These are phyloP conservation scores for Bombus fervidus DNA, from an alignment of 1,140 invertebrate species.

Conservation along the genomic window DNA sequence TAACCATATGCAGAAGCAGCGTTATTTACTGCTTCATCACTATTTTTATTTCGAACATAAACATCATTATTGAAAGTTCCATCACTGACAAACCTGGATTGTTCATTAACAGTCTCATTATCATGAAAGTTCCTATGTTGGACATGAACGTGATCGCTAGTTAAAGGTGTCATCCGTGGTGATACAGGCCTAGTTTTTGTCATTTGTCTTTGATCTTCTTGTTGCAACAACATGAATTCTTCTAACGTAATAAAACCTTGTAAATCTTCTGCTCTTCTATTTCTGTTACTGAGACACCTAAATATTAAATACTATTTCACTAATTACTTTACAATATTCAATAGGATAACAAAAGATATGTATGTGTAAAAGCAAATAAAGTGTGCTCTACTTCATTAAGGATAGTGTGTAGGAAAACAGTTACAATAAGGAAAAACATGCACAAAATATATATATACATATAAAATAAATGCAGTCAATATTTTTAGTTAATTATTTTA, in stretches of 20 bases:
- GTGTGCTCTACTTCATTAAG: not conserved
- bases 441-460: constrained; percentile 34
- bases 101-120: constrained; percentile 37
- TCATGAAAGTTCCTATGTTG: constrained; percentile 70
- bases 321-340: not conserved
- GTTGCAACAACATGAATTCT: constrained; percentile 89
- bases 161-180: constrained; percentile 63
- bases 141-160: constrained; percentile 73
- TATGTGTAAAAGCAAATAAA: not conserved
- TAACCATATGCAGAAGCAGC: constrained; percentile 18
- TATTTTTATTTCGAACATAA: constrained; percentile 65
- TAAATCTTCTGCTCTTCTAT: constrained; percentile 75
- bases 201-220: constrained; percentile 82
- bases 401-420: constrained; percentile 8
- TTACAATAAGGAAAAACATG: constrained; percentile 33
- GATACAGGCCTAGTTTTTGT: constrained; percentile 56
- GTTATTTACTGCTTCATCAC: constrained; percentile 57
- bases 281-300: constrained; percentile 50
- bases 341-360: not conserved
- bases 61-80: constrained; percentile 62
- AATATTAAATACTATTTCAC: constrained; percentile 5
- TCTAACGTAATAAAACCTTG: constrained; percentile 86
- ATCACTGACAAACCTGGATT: constrained; percentile 25
- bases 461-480: constrained; percentile 44
- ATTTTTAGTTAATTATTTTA: constrained; percentile 32